Conservation (phyloP, 2,113 vertebrate genomes). For the Anarhynchus alexandrinus region DNA sequence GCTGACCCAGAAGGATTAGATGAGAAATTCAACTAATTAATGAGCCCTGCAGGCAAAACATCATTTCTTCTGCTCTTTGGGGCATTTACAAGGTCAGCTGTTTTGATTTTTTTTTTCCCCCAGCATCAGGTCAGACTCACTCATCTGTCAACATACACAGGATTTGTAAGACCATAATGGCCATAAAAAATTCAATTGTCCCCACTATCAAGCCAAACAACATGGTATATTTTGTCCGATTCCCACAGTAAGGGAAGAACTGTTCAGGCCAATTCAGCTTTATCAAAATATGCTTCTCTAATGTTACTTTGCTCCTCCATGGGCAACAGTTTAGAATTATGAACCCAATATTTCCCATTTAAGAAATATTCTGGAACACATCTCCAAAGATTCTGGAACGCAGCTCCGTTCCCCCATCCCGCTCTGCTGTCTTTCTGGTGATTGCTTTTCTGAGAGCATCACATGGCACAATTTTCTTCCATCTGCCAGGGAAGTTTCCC, state of each 20-base stretch:
- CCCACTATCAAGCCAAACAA: not conserved
- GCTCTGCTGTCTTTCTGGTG: not conserved
- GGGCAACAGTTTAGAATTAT: not conserved
- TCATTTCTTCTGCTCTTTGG: constrained; percentile 40
- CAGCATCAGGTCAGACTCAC: constrained; percentile 2
- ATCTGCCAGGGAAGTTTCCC: constrained; percentile 52
- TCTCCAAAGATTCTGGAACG: not conserved
- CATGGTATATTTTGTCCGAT: not conserved
- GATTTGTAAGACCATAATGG: not conserved
- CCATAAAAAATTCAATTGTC: not conserved
- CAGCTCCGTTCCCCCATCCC: not conserved
- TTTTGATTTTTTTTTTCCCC: not conserved
- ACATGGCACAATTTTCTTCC: constrained; percentile 39
- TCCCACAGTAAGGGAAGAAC: not conserved
- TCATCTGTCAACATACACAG: not conserved
- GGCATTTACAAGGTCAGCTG: constrained; percentile 49
- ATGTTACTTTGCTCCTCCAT: not conserved
- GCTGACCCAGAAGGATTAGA: constrained; percentile 49
- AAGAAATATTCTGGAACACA: not conserved
- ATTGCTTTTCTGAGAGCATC: not conserved
- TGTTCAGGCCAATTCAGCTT: not conserved
- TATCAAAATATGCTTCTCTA: not conserved
- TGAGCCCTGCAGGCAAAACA: constrained; percentile 42
- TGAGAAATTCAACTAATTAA: constrained; percentile 58
- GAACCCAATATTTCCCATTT: not conserved